phyloP scores from a whole-genome alignment of 2,888 invertebrate genomes.

The Mycalesis mineus region DNA sequence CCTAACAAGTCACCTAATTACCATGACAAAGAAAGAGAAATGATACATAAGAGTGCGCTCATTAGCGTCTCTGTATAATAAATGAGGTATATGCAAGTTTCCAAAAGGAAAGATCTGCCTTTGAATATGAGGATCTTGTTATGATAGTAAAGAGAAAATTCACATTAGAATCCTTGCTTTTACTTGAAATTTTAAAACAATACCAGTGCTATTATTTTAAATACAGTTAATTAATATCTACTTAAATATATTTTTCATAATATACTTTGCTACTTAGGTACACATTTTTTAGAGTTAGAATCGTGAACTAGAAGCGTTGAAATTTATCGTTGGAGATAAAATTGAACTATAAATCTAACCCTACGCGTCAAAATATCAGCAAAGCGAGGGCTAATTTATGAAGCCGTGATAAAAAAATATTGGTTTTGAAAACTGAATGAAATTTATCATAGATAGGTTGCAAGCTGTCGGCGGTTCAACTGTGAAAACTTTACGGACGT shows the following conservation, averaged over 20 bases:
- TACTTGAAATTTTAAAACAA: neutral
- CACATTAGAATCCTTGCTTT: neutral
- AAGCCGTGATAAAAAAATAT: too few relatives aligned
- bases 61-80: slow-evolving; percentile 13
- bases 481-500: too few relatives aligned
- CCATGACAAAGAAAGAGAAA: slow-evolving; percentile 2
- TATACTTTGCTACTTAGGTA: too few relatives aligned
- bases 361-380: neutral
- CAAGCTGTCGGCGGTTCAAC: too few relatives aligned
- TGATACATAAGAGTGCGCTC: slow-evolving; percentile 1
- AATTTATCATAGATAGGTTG: too few relatives aligned
- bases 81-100: slow-evolving; percentile 7
- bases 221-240: too few relatives aligned
- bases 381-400: too few relatives aligned
- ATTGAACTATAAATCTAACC: neutral
- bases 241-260: too few relatives aligned
- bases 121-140: neutral
- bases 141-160: neutral
- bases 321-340: neutral
- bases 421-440: too few relatives aligned
- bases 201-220: too few relatives aligned
- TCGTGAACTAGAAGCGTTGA: too few relatives aligned
- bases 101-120: neutral
- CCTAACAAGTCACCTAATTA: slow-evolving; percentile 1
- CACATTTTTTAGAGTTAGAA: too few relatives aligned